Evolutionary conservation across 2,113 vertebrate species (phyloP).

Genomic region (Candoia aspera): DNA sequence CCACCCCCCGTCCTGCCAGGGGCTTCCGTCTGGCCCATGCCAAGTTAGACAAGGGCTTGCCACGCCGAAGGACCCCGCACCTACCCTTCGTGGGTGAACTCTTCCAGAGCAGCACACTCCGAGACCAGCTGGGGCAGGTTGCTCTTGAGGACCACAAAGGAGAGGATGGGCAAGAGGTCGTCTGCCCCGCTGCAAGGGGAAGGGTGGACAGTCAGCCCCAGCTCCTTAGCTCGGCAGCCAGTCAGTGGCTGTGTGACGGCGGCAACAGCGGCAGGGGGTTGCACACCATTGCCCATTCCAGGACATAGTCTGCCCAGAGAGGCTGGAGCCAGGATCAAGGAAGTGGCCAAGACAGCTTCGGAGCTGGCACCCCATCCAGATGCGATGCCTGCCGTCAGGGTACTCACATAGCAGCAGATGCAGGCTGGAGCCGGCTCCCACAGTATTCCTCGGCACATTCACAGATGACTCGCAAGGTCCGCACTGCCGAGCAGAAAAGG

Average conservation of each 20-base stretch:
- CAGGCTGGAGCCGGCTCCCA: constrained; percentile 56
- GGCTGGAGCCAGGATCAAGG: neutral
- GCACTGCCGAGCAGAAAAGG: constrained; percentile 70
- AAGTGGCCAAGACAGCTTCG: neutral
- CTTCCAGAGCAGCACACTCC: constrained; percentile 90
- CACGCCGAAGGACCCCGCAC: neutral
- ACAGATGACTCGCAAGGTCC: constrained; percentile 86
- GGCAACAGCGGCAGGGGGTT: neutral
- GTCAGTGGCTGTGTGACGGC: neutral
- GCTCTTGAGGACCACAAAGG: constrained; percentile 87
- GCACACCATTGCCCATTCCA: neutral
- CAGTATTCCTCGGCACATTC: constrained; percentile 89
- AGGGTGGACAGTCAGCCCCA: neutral
- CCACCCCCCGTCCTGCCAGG: neutral
- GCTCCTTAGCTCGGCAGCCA: neutral
- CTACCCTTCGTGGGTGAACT: constrained; percentile 96
- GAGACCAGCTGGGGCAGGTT: constrained; percentile 88
- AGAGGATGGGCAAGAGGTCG: constrained; percentile 91
- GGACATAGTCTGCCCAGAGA: neutral
- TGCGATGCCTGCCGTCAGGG: fast-evolving
- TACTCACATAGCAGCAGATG: constrained; percentile 85
- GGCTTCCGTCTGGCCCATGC: neutral
- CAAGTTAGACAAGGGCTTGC: neutral
- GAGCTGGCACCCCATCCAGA: too few relatives aligned
- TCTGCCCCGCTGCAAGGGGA: constrained; percentile 83